Evolutionary conservation across 2,888 invertebrate genomes (phyloP).

Genomic region (Limnephilus marmoratus): DNA sequence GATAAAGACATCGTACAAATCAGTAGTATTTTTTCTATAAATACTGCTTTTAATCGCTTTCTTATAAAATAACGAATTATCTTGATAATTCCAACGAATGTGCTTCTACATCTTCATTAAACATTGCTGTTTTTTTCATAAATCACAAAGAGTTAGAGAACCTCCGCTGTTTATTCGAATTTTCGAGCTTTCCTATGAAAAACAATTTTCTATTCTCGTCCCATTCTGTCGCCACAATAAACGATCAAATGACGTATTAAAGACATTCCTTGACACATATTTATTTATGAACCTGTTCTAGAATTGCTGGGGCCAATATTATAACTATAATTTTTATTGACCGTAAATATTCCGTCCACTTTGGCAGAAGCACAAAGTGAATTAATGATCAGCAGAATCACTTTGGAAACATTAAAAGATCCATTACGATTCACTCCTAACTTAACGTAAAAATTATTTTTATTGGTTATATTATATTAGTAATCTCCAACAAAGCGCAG

Average conservation of each 20-base stretch:
- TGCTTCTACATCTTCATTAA: neutral
- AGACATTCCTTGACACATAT: neutral
- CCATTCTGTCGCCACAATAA: neutral
- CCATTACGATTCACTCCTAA: neutral
- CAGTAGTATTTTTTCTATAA: neutral
- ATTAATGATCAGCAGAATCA: neutral
- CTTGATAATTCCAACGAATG: neutral
- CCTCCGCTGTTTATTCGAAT: neutral
- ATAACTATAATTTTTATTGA: neutral
- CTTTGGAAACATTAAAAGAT: neutral
- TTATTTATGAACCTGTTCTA: neutral
- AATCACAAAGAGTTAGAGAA: neutral
- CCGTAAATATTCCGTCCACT: neutral
- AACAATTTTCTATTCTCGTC: neutral
- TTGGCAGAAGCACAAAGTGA: neutral
- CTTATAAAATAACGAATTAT: neutral
- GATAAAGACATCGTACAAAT: neutral
- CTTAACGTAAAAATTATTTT: neutral
- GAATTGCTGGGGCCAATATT: neutral
- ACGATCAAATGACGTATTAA: neutral
- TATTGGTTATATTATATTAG: neutral
- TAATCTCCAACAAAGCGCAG: neutral
- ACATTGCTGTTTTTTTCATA: neutral
- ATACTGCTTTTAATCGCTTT: neutral
- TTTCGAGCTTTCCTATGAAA: neutral